Conservation (phyloP, 2,888 invertebrate species). For the Tetranychus truncatus region DNA sequence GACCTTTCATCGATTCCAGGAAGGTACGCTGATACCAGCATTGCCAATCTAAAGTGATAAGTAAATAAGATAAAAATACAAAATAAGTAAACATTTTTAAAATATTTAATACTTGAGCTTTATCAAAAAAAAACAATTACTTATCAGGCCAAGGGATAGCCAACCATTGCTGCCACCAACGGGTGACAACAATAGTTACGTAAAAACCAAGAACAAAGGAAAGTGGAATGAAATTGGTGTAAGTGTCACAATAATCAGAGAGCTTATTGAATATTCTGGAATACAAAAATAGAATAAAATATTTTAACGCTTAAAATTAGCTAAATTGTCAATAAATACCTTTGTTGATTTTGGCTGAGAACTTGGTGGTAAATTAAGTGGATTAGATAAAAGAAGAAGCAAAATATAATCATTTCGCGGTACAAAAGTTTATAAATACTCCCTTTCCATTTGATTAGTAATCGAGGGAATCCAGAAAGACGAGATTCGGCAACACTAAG, state of each 20-base stretch:
- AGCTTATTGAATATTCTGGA: conserved; percentile 40
- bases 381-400: conserved; percentile 36
- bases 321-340: conserved; percentile 20
- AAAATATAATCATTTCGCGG: conserved; percentile 38
- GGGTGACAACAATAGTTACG: conserved; percentile 41
- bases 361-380: conserved; percentile 39
- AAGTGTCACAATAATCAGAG: conserved; percentile 41
- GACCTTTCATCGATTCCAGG: conserved; percentile 42
- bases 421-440: conserved; percentile 42
- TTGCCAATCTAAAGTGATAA: conserved; percentile 17
- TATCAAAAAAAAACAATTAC: conserved; percentile 32
- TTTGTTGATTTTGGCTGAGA: conserved; percentile 36
- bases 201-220: conserved; percentile 45
- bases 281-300: conserved; percentile 20
- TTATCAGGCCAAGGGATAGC: conserved; percentile 45
- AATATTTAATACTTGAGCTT: background rate
- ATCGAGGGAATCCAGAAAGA: conserved; percentile 38
- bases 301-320: background rate
- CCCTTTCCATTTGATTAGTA: conserved; percentile 42
- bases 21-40: conserved; percentile 36
- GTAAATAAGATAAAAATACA: background rate
- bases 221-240: conserved; percentile 40
- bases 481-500: conserved; percentile 31
- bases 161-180: conserved; percentile 45
- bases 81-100: background rate